Evolutionary conservation across 2,113 vertebrate species (phyloP).

Genomic region (Lethenteron camtschaticum): DNA sequence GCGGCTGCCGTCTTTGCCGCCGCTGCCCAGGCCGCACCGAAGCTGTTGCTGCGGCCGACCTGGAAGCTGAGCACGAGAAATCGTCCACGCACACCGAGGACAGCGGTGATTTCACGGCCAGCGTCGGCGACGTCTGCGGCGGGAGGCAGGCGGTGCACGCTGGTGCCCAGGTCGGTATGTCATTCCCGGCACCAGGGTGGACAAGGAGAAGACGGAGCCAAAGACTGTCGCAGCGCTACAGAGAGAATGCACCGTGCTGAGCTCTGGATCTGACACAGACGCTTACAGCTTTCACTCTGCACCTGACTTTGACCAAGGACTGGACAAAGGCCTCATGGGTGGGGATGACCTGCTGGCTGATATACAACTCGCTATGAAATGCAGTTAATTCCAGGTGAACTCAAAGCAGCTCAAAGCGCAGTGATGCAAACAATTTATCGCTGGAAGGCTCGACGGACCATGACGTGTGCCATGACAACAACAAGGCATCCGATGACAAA

Average conservation of each 20-base stretch:
- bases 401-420: background rate
- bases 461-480: background rate
- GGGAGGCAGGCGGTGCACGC: background rate
- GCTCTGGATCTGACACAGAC: background rate
- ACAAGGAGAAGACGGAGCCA: background rate
- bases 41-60: too few species aligned
- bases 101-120: background rate
- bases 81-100: too few species aligned
- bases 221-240: background rate
- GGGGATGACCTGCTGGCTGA: background rate
- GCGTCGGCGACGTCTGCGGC: background rate
- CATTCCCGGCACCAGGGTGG: background rate
- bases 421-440: background rate
- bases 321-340: background rate
- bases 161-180: background rate
- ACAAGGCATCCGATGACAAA: background rate
- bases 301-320: background rate
- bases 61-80: too few species aligned
- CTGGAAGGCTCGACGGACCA: background rate
- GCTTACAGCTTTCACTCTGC: conserved; percentile 1
- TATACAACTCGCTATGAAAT: background rate
- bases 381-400: background rate
- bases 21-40: too few species aligned
- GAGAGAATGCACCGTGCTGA: background rate
- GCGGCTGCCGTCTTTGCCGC: too few species aligned